Evolutionary conservation across 2,888 invertebrate species (phyloP), one percentile per base, ranked within the genome.

Genomic region (Cacoxenus indagator): DNA sequence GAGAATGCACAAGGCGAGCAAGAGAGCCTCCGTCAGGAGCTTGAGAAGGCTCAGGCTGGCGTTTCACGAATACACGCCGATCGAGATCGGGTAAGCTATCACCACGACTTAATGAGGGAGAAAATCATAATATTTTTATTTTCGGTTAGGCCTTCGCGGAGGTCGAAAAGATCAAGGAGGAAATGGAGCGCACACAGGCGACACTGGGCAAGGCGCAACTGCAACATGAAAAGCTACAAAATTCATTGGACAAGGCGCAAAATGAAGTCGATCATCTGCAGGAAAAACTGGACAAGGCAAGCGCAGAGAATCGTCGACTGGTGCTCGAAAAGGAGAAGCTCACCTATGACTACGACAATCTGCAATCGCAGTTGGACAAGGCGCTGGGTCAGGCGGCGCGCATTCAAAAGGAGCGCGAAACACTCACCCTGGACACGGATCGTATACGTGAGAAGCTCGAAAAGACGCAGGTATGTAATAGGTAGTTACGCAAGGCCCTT

Each of bases 1-100:
- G 97, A 97, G 90, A 97, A 97, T 90, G 96, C 96, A 87, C 96
- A 96, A 90, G 95, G 95, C 70, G 97, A 97, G 89, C 96, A 96
- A 86, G 96, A 96, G 85, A 96, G 95, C 86, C 90, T 97, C 77
- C 94, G 96, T 74, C 96, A 97, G 86, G 97, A 97, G 88, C 93
- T 96, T 87, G 97, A 97, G 87, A 92, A 91, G 89, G 91, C 94
- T 45, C 96, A 96, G 88, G 91, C 94, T 45, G 92, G 94, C 65
- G 92, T 96, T 71, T 94, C 94, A 73, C 92, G 96, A 73, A 91
- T 96, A 76, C 96, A 96, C 86, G 93, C 94, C 37, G 97, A 97
- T 88, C 91, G 96, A 71, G 97, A 97, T 86, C 94, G 95, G 84
- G 88, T 88, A 83, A 76, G 77, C 74, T 70, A 71, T n/a, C 2